phyloP scores from a whole-genome alignment of 2,797 vertebrate species.

The Melanotaenia maccullochi region DNA sequence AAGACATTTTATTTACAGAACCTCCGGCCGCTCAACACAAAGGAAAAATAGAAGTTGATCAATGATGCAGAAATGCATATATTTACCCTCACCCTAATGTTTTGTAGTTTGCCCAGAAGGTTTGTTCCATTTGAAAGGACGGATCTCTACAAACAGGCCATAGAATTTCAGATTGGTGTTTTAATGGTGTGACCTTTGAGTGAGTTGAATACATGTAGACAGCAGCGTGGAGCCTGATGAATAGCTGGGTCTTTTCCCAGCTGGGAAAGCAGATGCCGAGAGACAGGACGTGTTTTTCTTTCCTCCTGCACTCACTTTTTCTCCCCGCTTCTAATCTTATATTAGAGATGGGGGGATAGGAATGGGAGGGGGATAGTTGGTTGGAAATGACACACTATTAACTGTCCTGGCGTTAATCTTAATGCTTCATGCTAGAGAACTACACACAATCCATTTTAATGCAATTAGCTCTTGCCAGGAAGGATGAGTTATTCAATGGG shows the following conservation, averaged over 20 bases:
- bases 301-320: slow-evolving; percentile 59
- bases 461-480: slow-evolving; percentile 83
- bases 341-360: slow-evolving; percentile 63
- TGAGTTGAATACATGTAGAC: slow-evolving; percentile 80
- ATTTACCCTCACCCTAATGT: slow-evolving; percentile 55
- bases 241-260: slow-evolving; percentile 80
- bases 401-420: slow-evolving; percentile 82
- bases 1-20: slow-evolving; percentile 47
- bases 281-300: slow-evolving; percentile 68
- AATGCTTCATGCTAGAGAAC: slow-evolving; percentile 77
- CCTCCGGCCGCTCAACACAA: slow-evolving; percentile 34
- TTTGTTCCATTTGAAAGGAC: slow-evolving; percentile 62
- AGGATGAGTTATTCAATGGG: slow-evolving; percentile 85
- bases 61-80: slow-evolving; percentile 64
- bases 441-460: slow-evolving; percentile 85
- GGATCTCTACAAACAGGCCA: slow-evolving; percentile 62
- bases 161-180: slow-evolving; percentile 77
- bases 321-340: slow-evolving; percentile 75
- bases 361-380: slow-evolving; percentile 12
- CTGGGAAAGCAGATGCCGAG: slow-evolving; percentile 83
- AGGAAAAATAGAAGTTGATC: slow-evolving; percentile 64
- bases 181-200: slow-evolving; percentile 83
- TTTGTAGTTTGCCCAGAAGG: slow-evolving; percentile 67
- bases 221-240: slow-evolving; percentile 78
- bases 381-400: slow-evolving; percentile 82